A percentile compares a stretch with the other conserved stretches of the same genome.
These are phyloP conservation scores for Gavialis gangeticus DNA, from an alignment of 2,113 vertebrate genomes.

Conservation along the genomic window DNA sequence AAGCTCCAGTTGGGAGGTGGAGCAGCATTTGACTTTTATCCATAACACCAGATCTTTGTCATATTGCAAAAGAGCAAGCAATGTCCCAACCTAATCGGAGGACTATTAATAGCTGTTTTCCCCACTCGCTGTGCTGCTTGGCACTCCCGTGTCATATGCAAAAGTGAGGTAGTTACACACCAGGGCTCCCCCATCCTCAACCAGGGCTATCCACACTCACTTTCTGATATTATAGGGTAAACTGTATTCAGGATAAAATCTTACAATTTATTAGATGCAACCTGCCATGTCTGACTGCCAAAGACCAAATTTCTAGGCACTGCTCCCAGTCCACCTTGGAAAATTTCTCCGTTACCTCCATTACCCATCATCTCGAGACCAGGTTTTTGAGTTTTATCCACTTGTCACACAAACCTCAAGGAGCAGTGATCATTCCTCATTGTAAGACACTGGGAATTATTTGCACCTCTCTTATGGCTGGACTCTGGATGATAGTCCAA, in stretches of 20 bases:
- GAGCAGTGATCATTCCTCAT: slow-evolving; percentile 34
- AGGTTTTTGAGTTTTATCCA: slow-evolving; percentile 30
- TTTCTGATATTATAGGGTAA: neutral
- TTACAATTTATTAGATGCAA: slow-evolving; percentile 64
- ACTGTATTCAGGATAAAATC: neutral
- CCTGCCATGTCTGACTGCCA: slow-evolving; percentile 20
- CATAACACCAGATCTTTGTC: neutral
- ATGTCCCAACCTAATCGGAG: neutral
- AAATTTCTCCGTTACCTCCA: neutral
- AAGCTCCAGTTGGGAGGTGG: neutral
- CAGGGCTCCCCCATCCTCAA: accelerated
- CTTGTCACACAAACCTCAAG: slow-evolving; percentile 4
- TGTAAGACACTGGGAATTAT: slow-evolving; percentile 45
- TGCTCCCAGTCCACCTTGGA: slow-evolving; percentile 30
- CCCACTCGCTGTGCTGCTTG: neutral
- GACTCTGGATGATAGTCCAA: neutral
- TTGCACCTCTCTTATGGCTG: slow-evolving; percentile 63
- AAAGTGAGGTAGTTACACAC: neutral
- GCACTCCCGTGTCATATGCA: neutral
- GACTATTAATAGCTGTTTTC: neutral
- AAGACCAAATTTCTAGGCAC: slow-evolving; percentile 14
- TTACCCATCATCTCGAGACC: slow-evolving; percentile 1
- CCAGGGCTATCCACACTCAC: slow-evolving; percentile 11
- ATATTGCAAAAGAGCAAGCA: neutral
- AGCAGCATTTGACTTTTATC: neutral